phyloP scores from a whole-genome alignment of 2,797 vertebrate species.

The Vireo griseus region DNA sequence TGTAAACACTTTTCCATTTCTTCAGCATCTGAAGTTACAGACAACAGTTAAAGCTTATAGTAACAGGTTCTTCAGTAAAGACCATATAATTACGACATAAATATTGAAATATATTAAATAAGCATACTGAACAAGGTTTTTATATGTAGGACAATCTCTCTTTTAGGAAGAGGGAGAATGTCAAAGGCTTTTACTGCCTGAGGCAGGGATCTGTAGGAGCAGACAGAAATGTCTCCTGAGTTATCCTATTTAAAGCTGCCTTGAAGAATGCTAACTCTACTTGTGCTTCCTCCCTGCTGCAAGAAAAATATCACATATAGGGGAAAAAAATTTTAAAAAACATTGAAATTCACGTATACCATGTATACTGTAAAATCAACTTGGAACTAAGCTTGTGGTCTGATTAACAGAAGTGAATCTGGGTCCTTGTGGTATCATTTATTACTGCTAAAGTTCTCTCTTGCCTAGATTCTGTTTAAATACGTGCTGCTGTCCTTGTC shows the following conservation, averaged over 20 bases:
- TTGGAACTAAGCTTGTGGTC: background rate
- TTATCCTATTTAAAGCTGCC: background rate
- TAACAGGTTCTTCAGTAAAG: background rate
- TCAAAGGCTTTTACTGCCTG: background rate
- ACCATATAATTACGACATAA: background rate
- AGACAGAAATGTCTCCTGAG: background rate
- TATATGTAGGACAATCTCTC: background rate
- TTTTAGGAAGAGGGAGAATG: background rate
- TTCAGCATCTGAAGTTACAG: background rate
- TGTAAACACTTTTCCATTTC: background rate
- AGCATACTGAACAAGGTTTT: background rate
- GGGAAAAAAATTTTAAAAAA: background rate
- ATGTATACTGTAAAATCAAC: background rate
- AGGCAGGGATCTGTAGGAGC: background rate
- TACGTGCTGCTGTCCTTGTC: background rate
- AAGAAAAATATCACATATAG: background rate
- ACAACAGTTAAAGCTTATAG: background rate
- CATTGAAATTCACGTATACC: fast-evolving
- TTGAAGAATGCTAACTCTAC: background rate
- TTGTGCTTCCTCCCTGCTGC: background rate
- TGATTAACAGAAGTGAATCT: background rate
- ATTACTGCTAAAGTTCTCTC: background rate
- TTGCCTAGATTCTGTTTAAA: background rate
- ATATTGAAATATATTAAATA: background rate
- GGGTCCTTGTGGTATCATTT: background rate